These are phyloP conservation scores for Cryptus viduatorius DNA, from an alignment of 2,888 invertebrate genomes.

Conservation along the genomic window DNA sequence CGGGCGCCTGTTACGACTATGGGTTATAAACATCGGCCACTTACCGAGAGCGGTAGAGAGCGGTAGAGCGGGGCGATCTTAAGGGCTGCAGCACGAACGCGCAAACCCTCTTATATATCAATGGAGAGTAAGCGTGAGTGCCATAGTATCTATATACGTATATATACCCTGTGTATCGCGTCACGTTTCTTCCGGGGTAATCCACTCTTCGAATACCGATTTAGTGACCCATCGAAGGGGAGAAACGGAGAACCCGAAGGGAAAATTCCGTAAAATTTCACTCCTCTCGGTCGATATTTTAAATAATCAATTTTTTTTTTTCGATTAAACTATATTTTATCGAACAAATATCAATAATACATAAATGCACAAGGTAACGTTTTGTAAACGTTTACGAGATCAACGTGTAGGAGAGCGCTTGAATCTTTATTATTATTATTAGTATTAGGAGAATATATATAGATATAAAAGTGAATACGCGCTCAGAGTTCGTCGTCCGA, in stretches of 20 bases:
- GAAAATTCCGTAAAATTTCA: slow-evolving; percentile 32
- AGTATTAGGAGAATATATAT: neutral
- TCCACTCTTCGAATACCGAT: slow-evolving; percentile 58
- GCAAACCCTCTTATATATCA: slow-evolving; percentile 35
- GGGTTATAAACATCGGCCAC: slow-evolving; percentile 56
- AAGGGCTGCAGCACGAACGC: slow-evolving; percentile 56
- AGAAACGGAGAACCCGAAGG: neutral
- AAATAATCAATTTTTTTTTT: neutral
- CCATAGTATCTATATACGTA: no score
- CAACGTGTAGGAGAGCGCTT: neutral
- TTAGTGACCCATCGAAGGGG: slow-evolving; percentile 11
- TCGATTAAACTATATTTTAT: neutral
- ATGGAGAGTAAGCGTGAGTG: neutral
- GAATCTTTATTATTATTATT: neutral
- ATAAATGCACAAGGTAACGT: slow-evolving; percentile 13
- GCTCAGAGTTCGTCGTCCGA: slow-evolving; percentile 81
- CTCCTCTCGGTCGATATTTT: neutral
- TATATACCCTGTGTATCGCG: slow-evolving; percentile 24
- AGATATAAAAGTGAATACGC: neutral
- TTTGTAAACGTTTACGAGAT: neutral
- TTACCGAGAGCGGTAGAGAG: slow-evolving; percentile 54
- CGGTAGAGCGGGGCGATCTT: slow-evolving; percentile 39
- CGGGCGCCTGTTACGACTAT: slow-evolving; percentile 23
- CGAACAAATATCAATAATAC: slow-evolving; percentile 21
- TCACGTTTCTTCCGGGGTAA: slow-evolving; percentile 62